phyloP scores from a whole-genome alignment of 2,888 invertebrate species.

The Priocnemis perturbator region DNA sequence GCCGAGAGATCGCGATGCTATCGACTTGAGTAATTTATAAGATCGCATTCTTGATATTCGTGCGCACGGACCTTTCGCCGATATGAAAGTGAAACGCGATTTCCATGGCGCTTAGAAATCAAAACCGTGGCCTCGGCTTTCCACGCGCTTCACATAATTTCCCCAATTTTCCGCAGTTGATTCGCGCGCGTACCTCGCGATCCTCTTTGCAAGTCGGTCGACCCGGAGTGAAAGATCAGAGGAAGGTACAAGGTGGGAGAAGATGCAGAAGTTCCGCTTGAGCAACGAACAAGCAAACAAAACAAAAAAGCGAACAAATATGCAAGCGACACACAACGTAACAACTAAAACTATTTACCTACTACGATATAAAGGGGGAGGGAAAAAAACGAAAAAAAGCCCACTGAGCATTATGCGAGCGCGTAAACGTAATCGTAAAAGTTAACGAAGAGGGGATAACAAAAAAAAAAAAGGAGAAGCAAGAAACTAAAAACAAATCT shows the following conservation, averaged over 20 bases:
- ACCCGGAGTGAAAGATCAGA: constrained; percentile 32
- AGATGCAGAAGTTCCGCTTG: not conserved
- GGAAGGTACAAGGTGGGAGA: no score
- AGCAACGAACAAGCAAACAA: not conserved
- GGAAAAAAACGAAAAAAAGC: not conserved
- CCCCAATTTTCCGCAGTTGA: not conserved
- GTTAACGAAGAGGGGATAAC: no score
- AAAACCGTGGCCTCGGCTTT: no score
- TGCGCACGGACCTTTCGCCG: no score
- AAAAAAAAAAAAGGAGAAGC: no score
- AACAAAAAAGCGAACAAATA: not conserved
- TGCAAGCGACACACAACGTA: constrained; percentile 1
- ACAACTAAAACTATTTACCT: constrained; percentile 6
- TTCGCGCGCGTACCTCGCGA: no score
- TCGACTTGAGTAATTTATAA: constrained; percentile 15
- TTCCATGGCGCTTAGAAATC: no score
- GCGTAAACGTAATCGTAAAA: constrained; percentile 4
- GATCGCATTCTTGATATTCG: constrained; percentile 10
- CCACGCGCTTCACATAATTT: no score
- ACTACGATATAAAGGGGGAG: not conserved
- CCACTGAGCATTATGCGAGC: not conserved
- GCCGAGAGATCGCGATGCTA: no score
- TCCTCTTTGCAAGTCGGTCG: constrained; percentile 31
- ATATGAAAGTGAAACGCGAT: no score
- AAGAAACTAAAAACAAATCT: constrained; percentile 13